Base-by-base conservation (phyloP, 2,888 invertebrate genomes). In the Cerceris ruficornis region DNA sequence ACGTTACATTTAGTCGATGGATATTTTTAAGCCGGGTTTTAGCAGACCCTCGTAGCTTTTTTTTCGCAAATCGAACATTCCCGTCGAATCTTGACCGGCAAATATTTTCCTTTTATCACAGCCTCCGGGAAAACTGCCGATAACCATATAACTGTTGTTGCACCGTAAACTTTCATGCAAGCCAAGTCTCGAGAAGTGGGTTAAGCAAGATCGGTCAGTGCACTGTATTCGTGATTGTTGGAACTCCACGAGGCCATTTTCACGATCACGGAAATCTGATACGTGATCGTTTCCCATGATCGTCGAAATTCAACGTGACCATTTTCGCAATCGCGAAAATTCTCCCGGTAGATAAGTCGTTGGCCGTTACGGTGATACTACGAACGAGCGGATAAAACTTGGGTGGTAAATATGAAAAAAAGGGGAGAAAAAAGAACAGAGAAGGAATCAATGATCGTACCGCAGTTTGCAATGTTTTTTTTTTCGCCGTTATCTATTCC, bases 61-160 rank as follows among this genome's bases (percentile, higher is more conserved):
- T 28, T 62, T 43, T 69, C 57, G 28, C 57, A 41, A 42, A 49
- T 59, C 52, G n/a, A 11, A 52, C 15, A 50, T 46, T 39, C 55
- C 28, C 11, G 55, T 49, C 11, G n/a, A 42, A 61, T 8, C 13
- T 2, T n/a, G 6, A n/a, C 14, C 41, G 55, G 17, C 50, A 50
- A 75, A 72, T 75, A 66, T 75, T 66, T 72, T 72, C 60, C 49
- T 75, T 75, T 72, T 60, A 72, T 75, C 72, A 66, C 14, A 2
- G 39, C 11, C 14, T n/a, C 49, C 17, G 65, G 50, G 6, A 55
- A 60, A 65, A 55, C 54, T 28, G 28, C 28, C 72, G 58, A 75
- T 65, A 65, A 65, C 39, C 54, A 17, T 58, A 65, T 14, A 65
- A 43, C 15, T 15, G 42, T 28, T 55, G 57, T 46, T 13, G 54